These are phyloP conservation scores for Myotis lucifugus DNA, from an alignment of 2,113 vertebrate species.

Conservation along the genomic window DNA sequence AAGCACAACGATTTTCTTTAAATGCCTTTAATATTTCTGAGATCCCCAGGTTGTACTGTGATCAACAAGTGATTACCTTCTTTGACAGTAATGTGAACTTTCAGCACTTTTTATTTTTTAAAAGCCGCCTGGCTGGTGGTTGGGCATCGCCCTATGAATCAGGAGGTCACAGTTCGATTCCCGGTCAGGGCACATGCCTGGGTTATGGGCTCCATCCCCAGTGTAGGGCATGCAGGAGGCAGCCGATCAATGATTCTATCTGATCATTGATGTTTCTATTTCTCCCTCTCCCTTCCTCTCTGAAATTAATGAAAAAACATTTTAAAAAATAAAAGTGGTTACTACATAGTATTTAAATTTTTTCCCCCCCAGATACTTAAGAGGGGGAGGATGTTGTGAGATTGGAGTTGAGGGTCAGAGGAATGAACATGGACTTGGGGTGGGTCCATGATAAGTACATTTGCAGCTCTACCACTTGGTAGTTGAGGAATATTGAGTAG, in stretches of 20 bases:
- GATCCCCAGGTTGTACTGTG: not conserved
- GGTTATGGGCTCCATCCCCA: too few species aligned
- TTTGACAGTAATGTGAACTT: not conserved
- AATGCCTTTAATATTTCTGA: not conserved
- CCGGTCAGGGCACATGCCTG: too few species aligned
- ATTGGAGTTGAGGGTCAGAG: not conserved
- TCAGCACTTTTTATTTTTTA: slow-evolving; percentile 9
- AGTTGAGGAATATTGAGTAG: not conserved
- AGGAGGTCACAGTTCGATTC: too few species aligned
- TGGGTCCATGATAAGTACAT: not conserved
- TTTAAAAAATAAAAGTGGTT: not conserved
- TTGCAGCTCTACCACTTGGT: rapidly evolving
- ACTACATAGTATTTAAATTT: not conserved
- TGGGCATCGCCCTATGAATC: too few species aligned
- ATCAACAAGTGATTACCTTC: not conserved
- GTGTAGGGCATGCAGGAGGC: too few species aligned
- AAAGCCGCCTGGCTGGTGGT: not conserved
- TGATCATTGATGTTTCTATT: too few species aligned
- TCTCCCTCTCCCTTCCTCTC: too few species aligned
- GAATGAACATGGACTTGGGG: not conserved
- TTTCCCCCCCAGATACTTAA: not conserved
- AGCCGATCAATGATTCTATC: too few species aligned
- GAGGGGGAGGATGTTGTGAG: not conserved
- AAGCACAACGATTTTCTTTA: not conserved
- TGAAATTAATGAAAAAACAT: too few species aligned